Evolutionary conservation across 2,888 invertebrate genomes (phyloP), one percentile per base, ranked within the genome.

Genomic region (Eupithecia insigniata): DNA sequence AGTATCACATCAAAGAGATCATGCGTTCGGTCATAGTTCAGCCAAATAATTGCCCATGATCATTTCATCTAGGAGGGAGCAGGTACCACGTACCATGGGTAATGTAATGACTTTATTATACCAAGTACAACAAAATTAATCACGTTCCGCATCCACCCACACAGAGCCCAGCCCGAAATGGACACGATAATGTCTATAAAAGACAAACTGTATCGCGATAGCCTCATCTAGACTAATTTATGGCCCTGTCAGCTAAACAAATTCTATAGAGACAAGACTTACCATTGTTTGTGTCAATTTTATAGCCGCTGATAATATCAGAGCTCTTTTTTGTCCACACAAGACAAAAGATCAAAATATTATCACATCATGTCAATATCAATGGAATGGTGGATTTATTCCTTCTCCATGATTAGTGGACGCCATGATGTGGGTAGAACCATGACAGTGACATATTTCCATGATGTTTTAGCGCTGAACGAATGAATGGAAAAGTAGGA

Each of bases 141-240:
- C 58, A 68, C 66, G 71, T 72, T 69, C 72, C 22, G 55, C 66
- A 67, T 69, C 67, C 72, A 69, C 74, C 72, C 67, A 72, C 74
- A 61, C 71, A 55, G 64, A 61, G 30, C 39, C 70, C n/a, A 69
- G 62, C 74, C 66, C 28, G 39, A 73, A 68, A 77, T 73, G 74
- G 73, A 43, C 70, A 75, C 60, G 67, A 34, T 66, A 67, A 77
- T 71, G 74, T 71, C 71, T 74, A 73, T 72, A 72, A 71, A 67
- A 61, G 70, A 69, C 65, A 60, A 67, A 75, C 70, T 74, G 70
- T 70, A 75, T 73, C 71, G 18, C 60, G 73, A 75, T 77, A 74
- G 70, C 75, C 55, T n/a, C 64, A 58, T 71, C 74, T 69, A 72
- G 66, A 70, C 39, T 70, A 30, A 67, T 62, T 62, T 67, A 71